Evolutionary conservation across 1,140 invertebrate species (phyloP).

Genomic region (Nomia melanderi): DNA sequence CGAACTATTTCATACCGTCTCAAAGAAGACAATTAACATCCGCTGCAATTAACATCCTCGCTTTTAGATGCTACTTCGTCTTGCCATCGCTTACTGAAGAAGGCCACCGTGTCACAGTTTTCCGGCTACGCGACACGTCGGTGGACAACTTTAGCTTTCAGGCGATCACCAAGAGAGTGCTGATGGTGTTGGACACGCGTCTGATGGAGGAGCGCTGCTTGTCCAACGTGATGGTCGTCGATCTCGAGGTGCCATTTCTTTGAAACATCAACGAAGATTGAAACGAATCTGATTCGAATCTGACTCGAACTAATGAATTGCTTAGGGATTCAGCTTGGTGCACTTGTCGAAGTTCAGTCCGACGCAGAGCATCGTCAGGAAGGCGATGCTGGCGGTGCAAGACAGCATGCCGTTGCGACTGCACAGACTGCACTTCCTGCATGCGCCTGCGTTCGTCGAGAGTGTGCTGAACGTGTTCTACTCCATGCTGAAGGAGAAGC

Average conservation of each 20-base stretch:
- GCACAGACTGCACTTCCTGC: conserved; percentile 72
- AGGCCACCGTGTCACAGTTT: conserved; percentile 76
- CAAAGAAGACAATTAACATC: no score
- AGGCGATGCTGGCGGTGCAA: conserved; percentile 76
- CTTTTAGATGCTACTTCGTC: conserved; percentile 72
- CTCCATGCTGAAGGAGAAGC: conserved; percentile 75
- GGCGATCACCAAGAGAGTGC: conserved; percentile 69
- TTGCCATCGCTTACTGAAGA: conserved; percentile 77
- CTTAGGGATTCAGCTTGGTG: conserved; percentile 71
- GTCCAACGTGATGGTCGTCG: conserved; percentile 77
- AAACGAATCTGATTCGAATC: no score
- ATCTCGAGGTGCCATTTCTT: conserved; percentile 71
- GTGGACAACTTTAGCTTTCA: conserved; percentile 75
- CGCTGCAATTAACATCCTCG: not conserved
- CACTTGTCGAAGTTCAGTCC: conserved; percentile 76
- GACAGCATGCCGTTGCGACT: conserved; percentile 79
- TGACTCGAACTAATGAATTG: not conserved
- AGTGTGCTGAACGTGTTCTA: conserved; percentile 75
- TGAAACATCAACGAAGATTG: not conserved
- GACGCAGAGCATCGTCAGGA: conserved; percentile 71
- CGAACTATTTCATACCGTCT: no score
- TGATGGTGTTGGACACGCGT: conserved; percentile 78
- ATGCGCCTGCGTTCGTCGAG: conserved; percentile 74
- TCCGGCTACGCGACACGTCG: conserved; percentile 69
- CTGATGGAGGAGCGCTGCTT: conserved; percentile 75